These are phyloP conservation scores for Nemoura dubitans DNA, from an alignment of 2,888 invertebrate species.

Conservation along the genomic window DNA sequence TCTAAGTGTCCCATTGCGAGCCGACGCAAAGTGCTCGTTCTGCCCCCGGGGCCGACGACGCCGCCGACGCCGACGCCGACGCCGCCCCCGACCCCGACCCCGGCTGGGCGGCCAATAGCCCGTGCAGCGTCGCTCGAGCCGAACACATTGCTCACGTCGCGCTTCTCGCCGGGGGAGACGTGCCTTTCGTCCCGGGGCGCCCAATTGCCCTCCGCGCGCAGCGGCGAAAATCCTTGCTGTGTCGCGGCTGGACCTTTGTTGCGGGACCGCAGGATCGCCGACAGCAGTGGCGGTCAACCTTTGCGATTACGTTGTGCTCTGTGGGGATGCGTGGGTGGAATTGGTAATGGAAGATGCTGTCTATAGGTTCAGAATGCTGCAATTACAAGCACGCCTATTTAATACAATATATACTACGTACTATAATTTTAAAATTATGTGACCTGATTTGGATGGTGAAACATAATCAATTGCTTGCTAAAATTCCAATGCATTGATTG, in stretches of 20 bases:
- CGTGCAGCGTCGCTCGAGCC: conserved; percentile 24
- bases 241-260: neutral
- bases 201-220: neutral
- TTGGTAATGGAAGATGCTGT: neutral
- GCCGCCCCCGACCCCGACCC: neutral
- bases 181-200: neutral
- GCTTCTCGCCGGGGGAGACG: neutral
- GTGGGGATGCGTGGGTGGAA: neutral
- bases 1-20: conserved; percentile 40
- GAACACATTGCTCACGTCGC: conserved; percentile 32
- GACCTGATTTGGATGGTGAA: neutral
- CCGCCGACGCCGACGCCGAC: neutral
- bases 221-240: neutral
- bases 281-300: neutral
- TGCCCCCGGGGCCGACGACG: neutral
- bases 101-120: conserved; percentile 34
- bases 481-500: neutral
- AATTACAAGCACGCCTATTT: too few species aligned
- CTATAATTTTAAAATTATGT: neutral
- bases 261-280: neutral
- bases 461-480: neutral
- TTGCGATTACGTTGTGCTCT: too few species aligned
- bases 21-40: conserved; percentile 18
- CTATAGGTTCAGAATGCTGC: too few species aligned
- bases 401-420: neutral